Base-by-base conservation (phyloP, 1,140 invertebrate genomes). In the Meloidogyne floridensis region DNA sequence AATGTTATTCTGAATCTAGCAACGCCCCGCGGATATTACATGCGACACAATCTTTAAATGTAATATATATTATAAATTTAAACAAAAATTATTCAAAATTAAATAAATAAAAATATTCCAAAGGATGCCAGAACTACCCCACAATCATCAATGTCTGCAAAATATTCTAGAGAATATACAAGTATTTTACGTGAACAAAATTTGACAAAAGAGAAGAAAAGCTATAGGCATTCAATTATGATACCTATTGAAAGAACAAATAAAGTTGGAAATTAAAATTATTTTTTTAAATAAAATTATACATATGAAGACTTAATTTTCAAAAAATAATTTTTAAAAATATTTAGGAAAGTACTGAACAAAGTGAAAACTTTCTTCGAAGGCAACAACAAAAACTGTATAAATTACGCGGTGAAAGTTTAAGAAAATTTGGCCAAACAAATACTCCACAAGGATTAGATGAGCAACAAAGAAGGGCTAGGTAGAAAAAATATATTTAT, bases 151-250 rank as follows among this genome's bases (percentile, higher is more conserved):
- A n/a, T 65, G 4, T 15, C 5, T 6, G 59, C n/a, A 6, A 18
- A 74, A 47, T 74, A 43, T 71, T 79, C 77, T n/a, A 79, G 65
- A 20, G 77, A 78, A 71, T 79, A 32, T 79, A 65, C 77, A 18
- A 20, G 11, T n/a, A 43, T 79, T 20, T 72, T 71, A 71, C 18
- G 77, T 51, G 77, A 78, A 53, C 59, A 69, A 11, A 65, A 65
- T 15, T 65, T 59, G 15, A 5, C 13, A 59, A 59, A 13, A 59
- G 59, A 65, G n/a, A 15, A 65, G 15, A 54, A 53, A 20, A 43
- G 72, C 10, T 79, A 79, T 79, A 69, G 43, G 20, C 77, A 69
- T 20, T 51, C 65, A 43, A 15, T 71, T 43, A 72, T 79, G 13
- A 6, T 59, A 15, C 20, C 77, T 43, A 78, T 65, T 71, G 65